phyloP scores from a whole-genome alignment of 2,888 invertebrate genomes.

The Macrophya alboannulata region DNA sequence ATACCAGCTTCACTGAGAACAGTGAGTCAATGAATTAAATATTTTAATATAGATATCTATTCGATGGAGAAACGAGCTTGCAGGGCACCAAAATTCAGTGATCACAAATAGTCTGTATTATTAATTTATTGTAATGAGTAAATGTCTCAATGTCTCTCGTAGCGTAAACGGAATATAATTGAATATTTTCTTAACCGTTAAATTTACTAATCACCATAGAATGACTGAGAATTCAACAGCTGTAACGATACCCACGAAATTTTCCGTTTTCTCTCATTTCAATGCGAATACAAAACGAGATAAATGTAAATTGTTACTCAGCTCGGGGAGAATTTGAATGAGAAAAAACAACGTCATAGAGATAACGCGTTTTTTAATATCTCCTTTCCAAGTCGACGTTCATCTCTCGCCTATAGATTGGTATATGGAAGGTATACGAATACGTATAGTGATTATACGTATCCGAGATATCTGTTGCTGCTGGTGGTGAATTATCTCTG shows the following conservation, averaged over 20 bases:
- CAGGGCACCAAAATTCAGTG: not conserved
- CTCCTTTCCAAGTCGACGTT: not conserved
- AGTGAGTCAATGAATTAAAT: not conserved
- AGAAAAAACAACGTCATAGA: not conserved
- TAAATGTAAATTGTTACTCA: not conserved
- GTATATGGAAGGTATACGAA: too few relatives aligned
- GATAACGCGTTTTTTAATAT: not conserved
- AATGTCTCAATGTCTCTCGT: not conserved
- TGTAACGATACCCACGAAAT: not conserved
- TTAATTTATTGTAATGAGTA: not conserved
- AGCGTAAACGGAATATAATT: not conserved
- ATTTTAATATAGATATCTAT: not conserved
- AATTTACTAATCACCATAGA: constrained; percentile 2
- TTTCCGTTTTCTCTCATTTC: not conserved
- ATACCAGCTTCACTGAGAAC: not conserved
- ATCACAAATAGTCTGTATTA: not conserved
- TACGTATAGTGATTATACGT: not conserved
- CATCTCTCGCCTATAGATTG: not conserved
- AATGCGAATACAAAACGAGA: not conserved
- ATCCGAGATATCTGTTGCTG: not conserved
- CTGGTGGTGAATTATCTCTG: not conserved
- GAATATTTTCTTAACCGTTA: not conserved
- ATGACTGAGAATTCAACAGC: not conserved
- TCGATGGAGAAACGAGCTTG: not conserved
- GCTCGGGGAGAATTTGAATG: not conserved